These are phyloP conservation scores for Aphaenogaster ashmeadi DNA, from an alignment of 1,140 invertebrate species.

Conservation along the genomic window DNA sequence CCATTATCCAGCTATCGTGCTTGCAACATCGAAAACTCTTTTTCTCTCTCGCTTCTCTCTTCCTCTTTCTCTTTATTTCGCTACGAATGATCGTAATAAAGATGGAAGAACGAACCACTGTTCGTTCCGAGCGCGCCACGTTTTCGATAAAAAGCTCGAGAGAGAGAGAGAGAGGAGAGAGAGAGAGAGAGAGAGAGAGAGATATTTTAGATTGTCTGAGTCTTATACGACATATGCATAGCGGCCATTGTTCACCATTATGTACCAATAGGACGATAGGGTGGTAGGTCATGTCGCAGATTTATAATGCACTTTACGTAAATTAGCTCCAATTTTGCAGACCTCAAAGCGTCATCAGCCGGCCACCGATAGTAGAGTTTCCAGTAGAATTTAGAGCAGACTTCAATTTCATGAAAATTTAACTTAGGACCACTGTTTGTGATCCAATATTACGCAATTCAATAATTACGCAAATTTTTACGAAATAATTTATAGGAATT, in stretches of 20 bases:
- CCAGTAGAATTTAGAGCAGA: neutral
- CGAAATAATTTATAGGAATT: neutral
- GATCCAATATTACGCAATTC: neutral
- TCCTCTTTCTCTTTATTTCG: neutral
- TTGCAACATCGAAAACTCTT: slow-evolving; percentile 31
- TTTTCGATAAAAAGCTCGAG: slow-evolving; percentile 43
- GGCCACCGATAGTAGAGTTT: slow-evolving; percentile 2
- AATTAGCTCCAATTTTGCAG: slow-evolving; percentile 49
- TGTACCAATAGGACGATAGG: neutral
- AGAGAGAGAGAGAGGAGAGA: neutral
- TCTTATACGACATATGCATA: neutral
- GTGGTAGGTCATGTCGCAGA: neutral
- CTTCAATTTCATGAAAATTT: slow-evolving; percentile 25
- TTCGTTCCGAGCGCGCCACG: neutral
- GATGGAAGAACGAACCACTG: neutral
- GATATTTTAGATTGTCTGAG: neutral
- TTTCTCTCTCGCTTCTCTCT: slow-evolving; percentile 14
- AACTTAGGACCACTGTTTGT: neutral
- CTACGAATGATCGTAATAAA: slow-evolving; percentile 7
- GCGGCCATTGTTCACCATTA: slow-evolving; percentile 40
- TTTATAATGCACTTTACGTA: slow-evolving; percentile 50
- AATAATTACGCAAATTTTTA: slow-evolving; percentile 1
- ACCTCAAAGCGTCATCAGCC: slow-evolving; percentile 17
- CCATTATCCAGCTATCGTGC: slow-evolving; percentile 46
- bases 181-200: neutral